Percentiles rank a stretch among this genome's conserved stretches.
These are phyloP conservation scores for Argopecten irradians DNA, from an alignment of 1,140 invertebrate genomes.

Conservation along the genomic window DNA sequence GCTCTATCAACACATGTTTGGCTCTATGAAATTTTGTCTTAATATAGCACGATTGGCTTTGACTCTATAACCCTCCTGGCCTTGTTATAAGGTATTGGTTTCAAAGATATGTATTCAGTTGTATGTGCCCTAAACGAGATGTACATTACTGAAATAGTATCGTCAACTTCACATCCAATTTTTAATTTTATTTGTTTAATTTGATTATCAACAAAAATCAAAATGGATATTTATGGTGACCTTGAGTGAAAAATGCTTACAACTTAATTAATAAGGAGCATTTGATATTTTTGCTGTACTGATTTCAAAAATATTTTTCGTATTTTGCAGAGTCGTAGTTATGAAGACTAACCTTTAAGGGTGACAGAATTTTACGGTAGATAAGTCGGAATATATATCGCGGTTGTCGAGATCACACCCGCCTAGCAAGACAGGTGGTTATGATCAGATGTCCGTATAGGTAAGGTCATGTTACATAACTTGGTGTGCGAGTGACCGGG, in stretches of 20 bases:
- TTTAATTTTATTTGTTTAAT: background rate
- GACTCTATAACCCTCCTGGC: background rate
- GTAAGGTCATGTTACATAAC: background rate
- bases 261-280: background rate
- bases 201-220: background rate
- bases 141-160: background rate
- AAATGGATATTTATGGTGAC: background rate
- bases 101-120: constrained; percentile 9
- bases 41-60: background rate
- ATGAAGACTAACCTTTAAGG: background rate
- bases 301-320: background rate
- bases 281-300: background rate
- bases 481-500: background rate
- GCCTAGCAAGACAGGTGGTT: background rate
- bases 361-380: background rate
- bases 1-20: background rate
- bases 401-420: background rate
- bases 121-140: background rate
- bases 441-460: background rate
- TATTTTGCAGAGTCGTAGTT: background rate
- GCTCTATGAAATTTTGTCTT: background rate
- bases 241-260: background rate
- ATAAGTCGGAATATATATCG: background rate
- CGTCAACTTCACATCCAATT: background rate
- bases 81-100: background rate